These are phyloP conservation scores for Caenorhabditis angaria DNA, from an alignment of 2,888 invertebrate species.

Conservation along the genomic window DNA sequence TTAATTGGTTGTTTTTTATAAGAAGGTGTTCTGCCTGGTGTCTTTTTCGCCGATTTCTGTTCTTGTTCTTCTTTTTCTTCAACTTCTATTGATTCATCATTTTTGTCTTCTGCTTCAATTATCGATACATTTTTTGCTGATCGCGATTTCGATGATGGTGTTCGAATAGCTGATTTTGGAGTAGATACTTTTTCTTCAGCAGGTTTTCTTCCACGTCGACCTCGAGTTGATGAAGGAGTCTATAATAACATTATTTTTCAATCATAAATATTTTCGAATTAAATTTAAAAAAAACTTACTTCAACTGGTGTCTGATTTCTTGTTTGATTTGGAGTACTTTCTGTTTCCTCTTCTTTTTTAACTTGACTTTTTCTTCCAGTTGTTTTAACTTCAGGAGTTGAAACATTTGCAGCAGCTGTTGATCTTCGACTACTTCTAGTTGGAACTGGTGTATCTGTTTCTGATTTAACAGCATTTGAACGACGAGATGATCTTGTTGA, in stretches of 20 bases:
- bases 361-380: neutral
- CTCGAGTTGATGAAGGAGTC: neutral
- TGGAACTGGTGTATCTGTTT: conserved; percentile 7
- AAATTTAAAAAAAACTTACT: too few relatives aligned
- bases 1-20: conserved; percentile 20
- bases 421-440: conserved; percentile 15
- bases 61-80: conserved; percentile 22
- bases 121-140: neutral
- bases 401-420: conserved; percentile 4
- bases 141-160: neutral
- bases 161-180: neutral
- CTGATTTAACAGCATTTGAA: neutral
- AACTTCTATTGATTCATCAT: conserved; percentile 20
- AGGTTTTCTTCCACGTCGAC: neutral
- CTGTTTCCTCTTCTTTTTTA: neutral
- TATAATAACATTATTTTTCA: too few relatives aligned
- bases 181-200: neutral
- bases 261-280: too few relatives aligned
- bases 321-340: neutral
- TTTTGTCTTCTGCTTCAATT: conserved; percentile 11
- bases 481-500: neutral
- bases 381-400: neutral
- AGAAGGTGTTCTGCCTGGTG: conserved; percentile 17
- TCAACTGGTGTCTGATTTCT: neutral
- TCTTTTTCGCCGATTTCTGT: conserved; percentile 6